Evolutionary conservation across 2,113 vertebrate species (phyloP).

Genomic region (Callithrix jacchus): DNA sequence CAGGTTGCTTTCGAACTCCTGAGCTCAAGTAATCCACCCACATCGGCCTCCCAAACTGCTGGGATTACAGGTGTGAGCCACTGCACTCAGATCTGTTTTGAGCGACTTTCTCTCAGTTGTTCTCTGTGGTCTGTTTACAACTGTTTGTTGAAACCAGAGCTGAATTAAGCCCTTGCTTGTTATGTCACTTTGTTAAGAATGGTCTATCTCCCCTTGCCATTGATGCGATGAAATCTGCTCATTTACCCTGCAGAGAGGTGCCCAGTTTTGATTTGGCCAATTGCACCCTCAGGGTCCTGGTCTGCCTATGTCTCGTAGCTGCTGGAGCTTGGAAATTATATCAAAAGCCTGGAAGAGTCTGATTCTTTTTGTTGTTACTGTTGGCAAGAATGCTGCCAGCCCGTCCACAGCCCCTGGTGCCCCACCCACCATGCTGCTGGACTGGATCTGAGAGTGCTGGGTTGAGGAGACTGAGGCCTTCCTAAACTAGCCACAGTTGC

Average conservation of each 20-base stretch:
- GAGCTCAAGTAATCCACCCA: too few relatives aligned
- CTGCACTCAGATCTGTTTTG: too few relatives aligned
- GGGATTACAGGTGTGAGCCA: too few relatives aligned
- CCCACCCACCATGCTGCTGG: neutral
- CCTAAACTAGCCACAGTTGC: neutral
- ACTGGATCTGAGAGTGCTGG: neutral
- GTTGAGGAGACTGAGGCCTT: neutral
- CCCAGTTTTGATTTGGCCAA: neutral
- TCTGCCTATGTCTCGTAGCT: neutral
- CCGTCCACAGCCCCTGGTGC: neutral
- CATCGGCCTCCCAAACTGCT: too few relatives aligned
- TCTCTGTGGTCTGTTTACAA: neutral
- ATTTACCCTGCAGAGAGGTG: neutral
- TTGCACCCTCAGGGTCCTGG: accelerated
- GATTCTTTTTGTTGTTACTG: neutral
- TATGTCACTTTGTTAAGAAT: neutral
- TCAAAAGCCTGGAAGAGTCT: neutral
- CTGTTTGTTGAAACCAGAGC: neutral
- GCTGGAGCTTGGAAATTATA: neutral
- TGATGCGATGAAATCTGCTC: neutral
- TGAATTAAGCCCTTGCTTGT: neutral
- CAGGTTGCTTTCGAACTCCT: too few relatives aligned
- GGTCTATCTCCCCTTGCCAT: neutral
- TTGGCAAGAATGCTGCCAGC: neutral
- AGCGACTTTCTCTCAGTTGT: too few relatives aligned